phyloP scores from a whole-genome alignment of 2,113 vertebrate species.

The Oryctolagus cuniculus region DNA sequence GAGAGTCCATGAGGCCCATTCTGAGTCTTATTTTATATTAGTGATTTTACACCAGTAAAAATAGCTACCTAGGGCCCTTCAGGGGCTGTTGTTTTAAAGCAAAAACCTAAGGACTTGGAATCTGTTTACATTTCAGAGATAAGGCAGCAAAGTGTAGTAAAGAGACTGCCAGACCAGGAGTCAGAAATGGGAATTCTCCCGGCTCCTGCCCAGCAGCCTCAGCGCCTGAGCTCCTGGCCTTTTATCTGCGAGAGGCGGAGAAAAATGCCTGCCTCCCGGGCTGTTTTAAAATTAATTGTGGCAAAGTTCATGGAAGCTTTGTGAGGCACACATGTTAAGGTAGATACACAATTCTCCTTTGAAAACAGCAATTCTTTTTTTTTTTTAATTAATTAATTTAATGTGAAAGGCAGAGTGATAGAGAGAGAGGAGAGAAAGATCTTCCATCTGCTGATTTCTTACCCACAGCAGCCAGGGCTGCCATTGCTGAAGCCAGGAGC shows the following conservation, averaged over 20 bases:
- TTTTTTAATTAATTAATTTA: too few relatives aligned
- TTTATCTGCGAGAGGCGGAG: neutral
- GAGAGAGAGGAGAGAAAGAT: too few relatives aligned
- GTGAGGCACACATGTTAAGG: neutral
- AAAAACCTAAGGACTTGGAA: conserved; percentile 65
- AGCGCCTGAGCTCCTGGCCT: neutral
- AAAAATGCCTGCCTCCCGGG: neutral
- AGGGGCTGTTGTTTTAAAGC: conserved; percentile 63
- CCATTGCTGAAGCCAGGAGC: too few relatives aligned
- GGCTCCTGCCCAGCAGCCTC: neutral
- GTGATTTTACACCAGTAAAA: conserved; percentile 72
- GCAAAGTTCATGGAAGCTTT: neutral
- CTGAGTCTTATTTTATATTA: conserved; percentile 73
- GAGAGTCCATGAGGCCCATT: conserved; percentile 1
- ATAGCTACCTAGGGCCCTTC: conserved; percentile 49
- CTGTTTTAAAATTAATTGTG: neutral
- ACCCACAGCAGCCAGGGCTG: too few relatives aligned
- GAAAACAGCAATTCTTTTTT: neutral
- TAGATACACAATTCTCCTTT: neutral
- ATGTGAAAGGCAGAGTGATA: too few relatives aligned
- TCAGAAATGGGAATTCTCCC: neutral
- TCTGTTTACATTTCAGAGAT: conserved; percentile 75
- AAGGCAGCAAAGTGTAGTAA: conserved; percentile 46
- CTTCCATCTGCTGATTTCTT: too few relatives aligned
- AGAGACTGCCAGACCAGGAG: conserved; percentile 7